Evolutionary conservation across 1,140 invertebrate species (phyloP).

Genomic region (Drosophila virilis): DNA sequence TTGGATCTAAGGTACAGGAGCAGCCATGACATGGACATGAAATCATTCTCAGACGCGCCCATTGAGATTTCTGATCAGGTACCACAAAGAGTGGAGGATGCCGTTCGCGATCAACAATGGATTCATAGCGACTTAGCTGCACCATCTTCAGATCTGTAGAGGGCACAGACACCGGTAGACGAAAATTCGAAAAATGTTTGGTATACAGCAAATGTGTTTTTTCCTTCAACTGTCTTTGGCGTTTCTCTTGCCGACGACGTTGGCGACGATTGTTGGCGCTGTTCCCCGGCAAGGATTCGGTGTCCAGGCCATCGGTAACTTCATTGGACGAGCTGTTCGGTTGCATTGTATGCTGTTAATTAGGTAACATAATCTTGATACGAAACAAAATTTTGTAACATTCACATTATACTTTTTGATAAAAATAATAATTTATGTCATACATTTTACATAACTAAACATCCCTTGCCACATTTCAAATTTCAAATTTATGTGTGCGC

Average conservation of each 20-base stretch:
- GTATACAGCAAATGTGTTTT: conserved; percentile 9
- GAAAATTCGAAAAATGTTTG: conserved; percentile 51
- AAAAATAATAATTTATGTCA: background rate
- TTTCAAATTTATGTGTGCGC: background rate
- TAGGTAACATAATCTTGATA: conserved; percentile 18
- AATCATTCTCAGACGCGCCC: conserved; percentile 38
- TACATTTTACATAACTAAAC: background rate
- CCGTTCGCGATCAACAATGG: conserved; percentile 16
- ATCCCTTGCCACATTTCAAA: background rate
- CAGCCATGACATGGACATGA: conserved; percentile 49
- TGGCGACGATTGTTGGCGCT: background rate
- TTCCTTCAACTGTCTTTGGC: conserved; percentile 22
- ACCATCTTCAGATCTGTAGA: conserved; percentile 36
- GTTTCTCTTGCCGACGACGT: conserved; percentile 31
- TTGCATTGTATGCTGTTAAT: conserved; percentile 20
- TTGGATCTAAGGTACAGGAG: conserved; percentile 32
- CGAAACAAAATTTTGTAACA: conserved; percentile 8
- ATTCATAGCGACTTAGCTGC: conserved; percentile 32
- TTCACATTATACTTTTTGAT: background rate
- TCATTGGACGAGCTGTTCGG: conserved; percentile 3
- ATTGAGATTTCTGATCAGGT: conserved; percentile 45
- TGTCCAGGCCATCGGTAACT: too few relatives aligned
- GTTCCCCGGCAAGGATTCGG: background rate
- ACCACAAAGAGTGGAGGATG: conserved; percentile 27
- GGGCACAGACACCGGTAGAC: conserved; percentile 41